A percentile compares a stretch with the other conserved stretches of the same genome.
phyloP scores from a whole-genome alignment of 2,797 vertebrate species.

The Enteromius argenteus region DNA sequence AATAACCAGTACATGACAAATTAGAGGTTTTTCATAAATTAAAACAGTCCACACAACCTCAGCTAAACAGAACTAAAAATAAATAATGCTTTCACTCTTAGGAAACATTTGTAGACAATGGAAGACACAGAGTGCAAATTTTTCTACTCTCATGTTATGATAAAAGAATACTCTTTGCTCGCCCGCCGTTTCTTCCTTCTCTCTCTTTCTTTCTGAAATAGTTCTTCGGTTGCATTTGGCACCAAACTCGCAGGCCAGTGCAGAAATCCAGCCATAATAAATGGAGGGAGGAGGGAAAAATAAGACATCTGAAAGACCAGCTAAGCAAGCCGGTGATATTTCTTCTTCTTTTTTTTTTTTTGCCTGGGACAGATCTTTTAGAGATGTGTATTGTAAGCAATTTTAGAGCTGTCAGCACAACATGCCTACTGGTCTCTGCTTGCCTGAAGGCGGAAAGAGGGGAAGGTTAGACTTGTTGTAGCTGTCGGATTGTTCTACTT shows the following conservation, averaged over 20 bases:
- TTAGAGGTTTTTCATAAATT: neutral
- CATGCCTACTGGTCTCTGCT: conserved; percentile 58
- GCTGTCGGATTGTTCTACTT: conserved; percentile 49
- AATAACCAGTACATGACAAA: neutral
- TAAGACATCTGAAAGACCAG: conserved; percentile 83
- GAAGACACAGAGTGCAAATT: conserved; percentile 33
- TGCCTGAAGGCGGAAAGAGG: conserved; percentile 35
- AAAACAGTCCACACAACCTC: conserved; percentile 4
- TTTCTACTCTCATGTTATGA: conserved; percentile 47
- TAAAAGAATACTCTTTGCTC: conserved; percentile 46
- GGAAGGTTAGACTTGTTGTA: conserved; percentile 46
- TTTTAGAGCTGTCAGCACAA: conserved; percentile 88
- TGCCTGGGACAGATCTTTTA: conserved; percentile 64
- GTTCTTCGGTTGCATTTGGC: conserved; percentile 71
- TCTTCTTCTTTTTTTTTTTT: conserved; percentile 61
- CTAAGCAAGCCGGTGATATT: conserved; percentile 82
- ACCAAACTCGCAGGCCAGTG: conserved; percentile 80
- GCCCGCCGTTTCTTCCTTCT: neutral
- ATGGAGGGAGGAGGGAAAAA: conserved; percentile 72
- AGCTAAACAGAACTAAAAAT: conserved; percentile 14
- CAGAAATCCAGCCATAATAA: conserved; percentile 81
- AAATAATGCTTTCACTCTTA: conserved; percentile 13
- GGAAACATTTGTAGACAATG: conserved; percentile 43
- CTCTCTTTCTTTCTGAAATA: conserved; percentile 45
- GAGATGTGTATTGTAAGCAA: conserved; percentile 85